Conservation (phyloP, 2,797 vertebrate species). For the Astyanax mexicanus region DNA sequence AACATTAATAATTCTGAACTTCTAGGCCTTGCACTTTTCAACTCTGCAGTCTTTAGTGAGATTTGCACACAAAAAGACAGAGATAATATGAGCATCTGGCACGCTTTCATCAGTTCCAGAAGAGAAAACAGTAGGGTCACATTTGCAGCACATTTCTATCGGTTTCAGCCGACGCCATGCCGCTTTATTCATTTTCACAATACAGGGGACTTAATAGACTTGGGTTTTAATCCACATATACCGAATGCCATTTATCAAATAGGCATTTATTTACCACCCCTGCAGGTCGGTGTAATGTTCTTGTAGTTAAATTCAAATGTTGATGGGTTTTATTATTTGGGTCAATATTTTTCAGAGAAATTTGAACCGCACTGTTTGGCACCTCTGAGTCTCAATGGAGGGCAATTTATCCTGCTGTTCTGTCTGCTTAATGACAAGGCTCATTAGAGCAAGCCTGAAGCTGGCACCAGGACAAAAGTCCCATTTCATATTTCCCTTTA, state of each 20-base stretch:
- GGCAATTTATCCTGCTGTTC: conserved; percentile 52
- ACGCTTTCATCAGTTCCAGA: conserved; percentile 4
- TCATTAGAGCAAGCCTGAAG: conserved; percentile 44
- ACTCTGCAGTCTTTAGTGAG: not conserved
- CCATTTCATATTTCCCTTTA: conserved; percentile 35
- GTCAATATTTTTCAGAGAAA: conserved; percentile 59
- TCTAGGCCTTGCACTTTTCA: not conserved
- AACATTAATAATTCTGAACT: not conserved
- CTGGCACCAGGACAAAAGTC: conserved; percentile 33
- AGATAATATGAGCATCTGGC: not conserved
- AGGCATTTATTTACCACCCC: conserved; percentile 48
- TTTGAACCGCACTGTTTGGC: conserved; percentile 54
- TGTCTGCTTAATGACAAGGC: conserved; percentile 54
- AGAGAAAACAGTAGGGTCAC: conserved; percentile 29
- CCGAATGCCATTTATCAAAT: conserved; percentile 47
- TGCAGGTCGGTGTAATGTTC: conserved; percentile 38
- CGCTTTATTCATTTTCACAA: conserved; percentile 50
- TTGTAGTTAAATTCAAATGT: conserved; percentile 26
- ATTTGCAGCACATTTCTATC: conserved; percentile 23
- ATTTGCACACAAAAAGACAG: not conserved
- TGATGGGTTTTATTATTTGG: conserved; percentile 49
- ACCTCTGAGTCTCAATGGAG: conserved; percentile 53
- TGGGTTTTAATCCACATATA: conserved; percentile 48
- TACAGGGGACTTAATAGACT: conserved; percentile 48
- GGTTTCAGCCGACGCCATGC: conserved; percentile 37